These are phyloP conservation scores for Vannuccia rotundouncinata DNA, from an alignment of 2,888 invertebrate species.

Conservation along the genomic window DNA sequence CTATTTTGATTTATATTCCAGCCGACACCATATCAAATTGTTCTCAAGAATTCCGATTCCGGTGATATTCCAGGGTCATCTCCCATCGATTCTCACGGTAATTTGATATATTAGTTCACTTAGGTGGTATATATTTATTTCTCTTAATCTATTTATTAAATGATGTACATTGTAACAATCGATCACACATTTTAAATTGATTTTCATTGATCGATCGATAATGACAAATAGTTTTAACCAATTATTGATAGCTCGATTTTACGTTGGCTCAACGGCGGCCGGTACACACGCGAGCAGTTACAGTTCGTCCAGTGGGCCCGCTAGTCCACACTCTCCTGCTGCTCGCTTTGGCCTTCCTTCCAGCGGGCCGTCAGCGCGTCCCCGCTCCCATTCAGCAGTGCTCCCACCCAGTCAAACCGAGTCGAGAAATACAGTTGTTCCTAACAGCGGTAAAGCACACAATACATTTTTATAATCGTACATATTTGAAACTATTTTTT, in stretches of 20 bases:
- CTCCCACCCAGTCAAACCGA: no score
- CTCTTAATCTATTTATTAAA: not conserved
- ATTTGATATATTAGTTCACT: not conserved
- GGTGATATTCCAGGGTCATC: not conserved
- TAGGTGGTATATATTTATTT: not conserved
- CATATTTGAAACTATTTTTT: no score
- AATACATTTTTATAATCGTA: no score
- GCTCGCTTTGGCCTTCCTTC: not conserved
- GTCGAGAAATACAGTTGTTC: no score
- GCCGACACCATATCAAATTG: not conserved
- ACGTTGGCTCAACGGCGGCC: not conserved
- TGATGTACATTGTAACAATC: not conserved
- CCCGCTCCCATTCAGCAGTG: not conserved
- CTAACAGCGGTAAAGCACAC: no score
- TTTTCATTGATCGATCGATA: no score
- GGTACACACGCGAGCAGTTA: not conserved
- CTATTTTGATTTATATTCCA: no score
- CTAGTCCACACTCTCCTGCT: not conserved
- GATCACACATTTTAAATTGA: no score
- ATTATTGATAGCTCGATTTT: conserved; percentile 2
- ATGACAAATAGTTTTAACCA: no score
- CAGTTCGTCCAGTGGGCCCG: not conserved
- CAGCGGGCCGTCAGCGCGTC: not conserved
- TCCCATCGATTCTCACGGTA: not conserved
- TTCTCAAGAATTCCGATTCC: not conserved